Base-by-base conservation (phyloP, 1,140 invertebrate species). In the Parapsyche elsis region DNA sequence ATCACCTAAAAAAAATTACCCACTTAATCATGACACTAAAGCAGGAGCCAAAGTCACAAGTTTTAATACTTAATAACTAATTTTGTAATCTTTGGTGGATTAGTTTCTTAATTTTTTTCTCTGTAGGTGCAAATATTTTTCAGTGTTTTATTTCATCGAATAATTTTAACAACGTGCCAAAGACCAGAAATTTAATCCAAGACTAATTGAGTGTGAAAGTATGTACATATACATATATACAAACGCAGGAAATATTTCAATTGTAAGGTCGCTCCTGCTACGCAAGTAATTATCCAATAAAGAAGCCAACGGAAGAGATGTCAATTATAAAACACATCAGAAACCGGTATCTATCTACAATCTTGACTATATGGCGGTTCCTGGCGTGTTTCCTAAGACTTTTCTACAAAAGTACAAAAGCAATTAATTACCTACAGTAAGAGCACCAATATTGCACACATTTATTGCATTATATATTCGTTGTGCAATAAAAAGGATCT, bases 301-400 rank as follows among this genome's bases (percentile, higher is more conserved):
- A 12, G n/a, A 76, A 81, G 87, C 87, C 86, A 87, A 86, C 86
- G 87, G 87, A 88, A 87, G 87, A 88, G 87, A 86, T 87, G 87
- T 86, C 85, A 84, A 85, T 85, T 84, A 23, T 49, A 80, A 77
- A 80, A 83, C 71, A 81, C 80, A 38, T 21, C 73, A 74, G 53
- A 45, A 46, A 70, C 78, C 80, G 61, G 24, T 53, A 24, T 26
- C 53, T 81, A 83, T 81, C 82, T 83, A 80, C 82, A 81, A 81
- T 71, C 78, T 78, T 81, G 82, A 83, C 82, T 83, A 78, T 83
- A 23, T 76, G 24, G 26, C 38, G 78, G 82, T 71, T 59, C 70
- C 30, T 74, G 78, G 30, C n/a, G 77, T 76, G 67, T 78, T 81
- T 81, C 76, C 45, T 73, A 76, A 23, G 7, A 71, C 59, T 80